Evolutionary conservation across 2,797 vertebrate genomes (phyloP).

Genomic region (Esox lucius): DNA sequence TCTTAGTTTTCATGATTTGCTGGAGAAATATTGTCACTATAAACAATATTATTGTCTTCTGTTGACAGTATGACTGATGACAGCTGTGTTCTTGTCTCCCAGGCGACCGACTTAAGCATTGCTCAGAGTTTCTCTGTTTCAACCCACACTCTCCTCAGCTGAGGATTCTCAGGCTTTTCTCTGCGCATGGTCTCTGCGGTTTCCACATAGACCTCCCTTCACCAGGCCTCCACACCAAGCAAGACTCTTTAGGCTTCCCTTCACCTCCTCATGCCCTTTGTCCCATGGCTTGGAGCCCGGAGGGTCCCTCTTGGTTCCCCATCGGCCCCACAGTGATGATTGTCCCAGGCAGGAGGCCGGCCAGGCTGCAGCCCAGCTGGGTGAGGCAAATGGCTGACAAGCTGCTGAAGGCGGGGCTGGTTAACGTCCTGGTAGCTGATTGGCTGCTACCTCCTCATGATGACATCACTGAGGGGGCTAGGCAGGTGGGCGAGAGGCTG

Average conservation of each 20-base stretch:
- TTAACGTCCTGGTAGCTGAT: conserved; percentile 29
- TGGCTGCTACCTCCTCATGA: conserved; percentile 18
- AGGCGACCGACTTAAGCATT: conserved; percentile 1
- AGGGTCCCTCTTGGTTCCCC: not conserved
- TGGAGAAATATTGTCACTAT: not conserved
- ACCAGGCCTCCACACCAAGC: not conserved
- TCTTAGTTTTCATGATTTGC: not conserved
- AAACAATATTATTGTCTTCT: not conserved
- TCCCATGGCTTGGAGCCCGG: not conserved
- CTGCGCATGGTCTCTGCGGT: conserved; percentile 16
- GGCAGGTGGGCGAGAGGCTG: conserved; percentile 18
- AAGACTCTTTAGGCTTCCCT: not conserved
- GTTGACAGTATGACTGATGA: not conserved
- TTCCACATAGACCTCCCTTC: not conserved
- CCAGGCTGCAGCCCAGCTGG: conserved; percentile 22
- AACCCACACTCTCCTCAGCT: not conserved
- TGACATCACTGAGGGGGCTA: conserved; percentile 18
- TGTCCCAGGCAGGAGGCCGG: conserved; percentile 21
- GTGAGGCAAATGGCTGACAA: conserved; percentile 28
- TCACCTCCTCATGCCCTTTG: not conserved
- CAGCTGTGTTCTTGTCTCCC: not conserved
- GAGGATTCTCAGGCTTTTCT: conserved; percentile 15
- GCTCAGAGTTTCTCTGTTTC: conserved; percentile 13
- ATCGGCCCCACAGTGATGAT: conserved; percentile 22
- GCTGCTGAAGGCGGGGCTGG: conserved; percentile 8